A percentile compares a stretch with the other conserved stretches of the same genome.
Conservation (phyloP, 2,888 invertebrate genomes). For the Leptarthrus brevirostris region DNA sequence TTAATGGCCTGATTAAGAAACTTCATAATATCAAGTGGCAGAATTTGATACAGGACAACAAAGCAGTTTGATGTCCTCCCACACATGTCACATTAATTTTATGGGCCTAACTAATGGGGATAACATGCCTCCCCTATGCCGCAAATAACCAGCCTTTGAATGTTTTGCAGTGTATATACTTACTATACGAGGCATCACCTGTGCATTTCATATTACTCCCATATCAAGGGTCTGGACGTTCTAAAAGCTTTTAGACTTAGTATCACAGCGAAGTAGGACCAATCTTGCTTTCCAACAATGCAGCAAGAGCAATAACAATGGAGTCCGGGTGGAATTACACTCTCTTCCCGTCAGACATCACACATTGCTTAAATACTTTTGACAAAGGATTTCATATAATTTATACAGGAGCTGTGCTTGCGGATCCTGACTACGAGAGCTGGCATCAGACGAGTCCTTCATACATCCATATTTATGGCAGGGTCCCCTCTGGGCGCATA, state of each 20-base stretch:
- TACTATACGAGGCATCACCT: conserved; percentile 14
- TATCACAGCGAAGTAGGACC: neutral
- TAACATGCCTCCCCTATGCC: conserved; percentile 9
- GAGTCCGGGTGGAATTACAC: conserved; percentile 36
- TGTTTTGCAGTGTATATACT: too few relatives aligned
- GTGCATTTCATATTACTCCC: conserved; percentile 22
- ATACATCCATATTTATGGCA: conserved; percentile 34
- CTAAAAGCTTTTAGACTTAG: conserved; percentile 2
- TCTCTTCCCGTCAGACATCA: neutral
- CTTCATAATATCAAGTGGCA: conserved; percentile 43
- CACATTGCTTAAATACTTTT: conserved; percentile 47
- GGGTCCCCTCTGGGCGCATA: conserved; percentile 24
- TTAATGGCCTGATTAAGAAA: conserved; percentile 37
- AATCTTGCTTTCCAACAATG: conserved; percentile 17
- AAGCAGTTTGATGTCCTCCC: conserved; percentile 10
- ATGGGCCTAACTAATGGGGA: conserved; percentile 43
- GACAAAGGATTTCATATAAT: conserved; percentile 43
- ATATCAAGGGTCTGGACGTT: neutral
- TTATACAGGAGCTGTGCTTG: conserved; percentile 13
- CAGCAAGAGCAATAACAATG: conserved; percentile 32
- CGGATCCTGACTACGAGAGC: neutral
- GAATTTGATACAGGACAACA: conserved; percentile 42
- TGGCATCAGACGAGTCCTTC: conserved; percentile 38
- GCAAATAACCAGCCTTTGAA: conserved; percentile 1
- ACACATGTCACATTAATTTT: conserved; percentile 38